A percentile compares a stretch with the other conserved stretches of the same genome.
These are phyloP conservation scores for Drymonia ruficornis DNA, from an alignment of 2,888 invertebrate genomes.

Conservation along the genomic window DNA sequence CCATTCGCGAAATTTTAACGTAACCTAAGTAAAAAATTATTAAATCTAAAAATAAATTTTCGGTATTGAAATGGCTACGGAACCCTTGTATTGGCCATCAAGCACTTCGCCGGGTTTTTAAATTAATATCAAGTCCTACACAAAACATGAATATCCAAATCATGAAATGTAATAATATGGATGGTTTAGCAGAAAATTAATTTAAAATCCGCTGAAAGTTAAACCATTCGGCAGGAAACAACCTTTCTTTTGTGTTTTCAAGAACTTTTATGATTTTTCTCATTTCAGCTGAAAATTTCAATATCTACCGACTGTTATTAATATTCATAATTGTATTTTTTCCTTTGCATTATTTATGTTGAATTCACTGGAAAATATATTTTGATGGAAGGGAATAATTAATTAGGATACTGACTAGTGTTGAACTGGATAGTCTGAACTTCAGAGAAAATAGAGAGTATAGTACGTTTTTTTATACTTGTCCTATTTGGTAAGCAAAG, in stretches of 20 bases:
- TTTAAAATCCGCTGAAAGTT: slow-evolving; percentile 35
- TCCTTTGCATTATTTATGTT: slow-evolving; percentile 5
- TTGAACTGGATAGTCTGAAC: no score
- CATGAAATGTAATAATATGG: slow-evolving; percentile 10
- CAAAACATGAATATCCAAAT: background rate
- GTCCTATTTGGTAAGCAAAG: no score
- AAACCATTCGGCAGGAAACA: slow-evolving; percentile 22
- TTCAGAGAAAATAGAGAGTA: no score
- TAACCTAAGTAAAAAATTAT: no score
- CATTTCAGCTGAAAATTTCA: slow-evolving; percentile 17
- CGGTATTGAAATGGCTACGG: no score
- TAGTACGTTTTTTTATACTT: no score
- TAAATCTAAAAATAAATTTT: no score
- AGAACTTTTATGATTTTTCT: slow-evolving; percentile 19
- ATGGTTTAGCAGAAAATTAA: slow-evolving; percentile 35
- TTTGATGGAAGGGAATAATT: slow-evolving; percentile 13
- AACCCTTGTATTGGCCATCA: no score
- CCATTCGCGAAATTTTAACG: no score
- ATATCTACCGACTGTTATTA: slow-evolving; percentile 25
- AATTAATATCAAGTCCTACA: background rate
- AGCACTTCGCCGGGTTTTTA: no score
- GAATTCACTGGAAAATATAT: background rate
- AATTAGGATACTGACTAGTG: background rate
- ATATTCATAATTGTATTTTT: slow-evolving; percentile 13
- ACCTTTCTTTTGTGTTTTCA: slow-evolving; percentile 26